Evolutionary conservation across 2,113 vertebrate species (phyloP).

Genomic region (Cololabis saira): DNA sequence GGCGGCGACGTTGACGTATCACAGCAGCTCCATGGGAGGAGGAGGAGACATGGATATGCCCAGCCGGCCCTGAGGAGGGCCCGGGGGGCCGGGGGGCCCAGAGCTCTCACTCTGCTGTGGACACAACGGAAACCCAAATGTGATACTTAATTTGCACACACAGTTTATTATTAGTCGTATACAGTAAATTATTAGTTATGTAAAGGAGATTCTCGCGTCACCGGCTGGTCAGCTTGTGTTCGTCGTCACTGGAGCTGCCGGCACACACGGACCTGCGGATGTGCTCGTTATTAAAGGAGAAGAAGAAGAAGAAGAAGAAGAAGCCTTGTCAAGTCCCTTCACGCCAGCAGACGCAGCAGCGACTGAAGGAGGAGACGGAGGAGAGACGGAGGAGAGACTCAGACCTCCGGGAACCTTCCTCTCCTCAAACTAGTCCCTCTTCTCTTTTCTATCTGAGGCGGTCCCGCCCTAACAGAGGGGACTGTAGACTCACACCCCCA

Average conservation of each 20-base stretch:
- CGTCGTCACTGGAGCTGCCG: constrained; percentile 25
- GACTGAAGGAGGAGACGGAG: not conserved
- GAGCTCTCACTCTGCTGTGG: constrained; percentile 22
- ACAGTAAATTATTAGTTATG: constrained; percentile 18
- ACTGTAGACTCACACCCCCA: constrained; percentile 10
- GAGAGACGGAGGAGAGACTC: not conserved
- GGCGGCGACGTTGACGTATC: too few species aligned
- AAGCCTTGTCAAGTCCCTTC: constrained; percentile 6
- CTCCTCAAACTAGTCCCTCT: constrained; percentile 11
- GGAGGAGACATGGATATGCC: too few species aligned
- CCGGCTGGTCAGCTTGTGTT: constrained; percentile 23
- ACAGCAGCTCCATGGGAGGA: too few species aligned
- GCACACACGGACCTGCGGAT: constrained; percentile 19
- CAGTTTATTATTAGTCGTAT: constrained; percentile 16
- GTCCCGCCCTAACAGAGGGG: constrained; percentile 44
- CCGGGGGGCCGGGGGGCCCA: too few species aligned
- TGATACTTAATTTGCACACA: constrained; percentile 49
- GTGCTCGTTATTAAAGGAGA: not conserved
- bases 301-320: constrained; percentile 16
- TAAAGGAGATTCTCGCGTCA: constrained; percentile 10
- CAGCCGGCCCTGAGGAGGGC: too few species aligned
- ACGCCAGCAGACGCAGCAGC: not conserved
- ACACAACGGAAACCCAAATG: constrained; percentile 28
- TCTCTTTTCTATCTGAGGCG: not conserved
- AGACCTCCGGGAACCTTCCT: constrained; percentile 34